A percentile compares a stretch with the other conserved stretches of the same genome.
These are phyloP conservation scores for Ophion ventricosus DNA, from an alignment of 2,888 invertebrate species.

Conservation along the genomic window DNA sequence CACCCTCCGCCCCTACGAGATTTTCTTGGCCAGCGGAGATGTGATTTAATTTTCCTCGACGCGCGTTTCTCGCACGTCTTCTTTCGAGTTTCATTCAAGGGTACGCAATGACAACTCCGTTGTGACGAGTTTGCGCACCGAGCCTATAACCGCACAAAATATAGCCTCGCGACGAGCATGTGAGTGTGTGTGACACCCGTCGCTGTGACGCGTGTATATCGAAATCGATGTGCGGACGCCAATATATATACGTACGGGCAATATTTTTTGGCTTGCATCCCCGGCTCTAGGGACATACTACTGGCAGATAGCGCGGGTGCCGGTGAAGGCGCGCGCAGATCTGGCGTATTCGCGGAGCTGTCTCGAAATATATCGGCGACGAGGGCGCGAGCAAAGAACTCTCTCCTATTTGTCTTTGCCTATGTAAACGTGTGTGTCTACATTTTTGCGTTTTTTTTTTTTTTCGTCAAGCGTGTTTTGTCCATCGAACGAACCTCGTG, in stretches of 20 bases:
- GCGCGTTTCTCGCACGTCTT: constrained; percentile 12
- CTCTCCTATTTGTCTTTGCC: constrained; percentile 37
- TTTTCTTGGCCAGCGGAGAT: constrained; percentile 46
- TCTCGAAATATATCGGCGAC: constrained; percentile 68
- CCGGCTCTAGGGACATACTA: constrained; percentile 53
- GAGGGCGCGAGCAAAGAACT: constrained; percentile 56
- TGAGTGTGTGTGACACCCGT: not conserved
- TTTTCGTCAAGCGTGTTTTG: constrained; percentile 48
- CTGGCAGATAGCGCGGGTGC: constrained; percentile 31
- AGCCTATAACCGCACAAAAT: constrained; percentile 37
- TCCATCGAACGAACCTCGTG: constrained; percentile 60
- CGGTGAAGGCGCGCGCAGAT: constrained; percentile 62
- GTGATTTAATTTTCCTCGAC: constrained; percentile 18
- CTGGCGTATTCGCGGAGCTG: constrained; percentile 58
- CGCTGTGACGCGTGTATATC: not conserved
- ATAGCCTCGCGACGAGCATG: not conserved
- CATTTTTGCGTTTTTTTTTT: not conserved
- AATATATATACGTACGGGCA: constrained; percentile 16
- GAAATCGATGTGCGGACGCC: not conserved
- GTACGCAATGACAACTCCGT: constrained; percentile 69
- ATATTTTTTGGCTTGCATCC: constrained; percentile 64
- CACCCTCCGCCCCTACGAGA: not conserved
- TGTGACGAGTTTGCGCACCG: constrained; percentile 53
- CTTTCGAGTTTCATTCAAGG: constrained; percentile 65
- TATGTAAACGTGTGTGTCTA: not conserved